Evolutionary conservation across 1,140 invertebrate genomes (phyloP), one percentile per base, ranked within the genome.

Genomic region (Nasonia vitripennis): DNA sequence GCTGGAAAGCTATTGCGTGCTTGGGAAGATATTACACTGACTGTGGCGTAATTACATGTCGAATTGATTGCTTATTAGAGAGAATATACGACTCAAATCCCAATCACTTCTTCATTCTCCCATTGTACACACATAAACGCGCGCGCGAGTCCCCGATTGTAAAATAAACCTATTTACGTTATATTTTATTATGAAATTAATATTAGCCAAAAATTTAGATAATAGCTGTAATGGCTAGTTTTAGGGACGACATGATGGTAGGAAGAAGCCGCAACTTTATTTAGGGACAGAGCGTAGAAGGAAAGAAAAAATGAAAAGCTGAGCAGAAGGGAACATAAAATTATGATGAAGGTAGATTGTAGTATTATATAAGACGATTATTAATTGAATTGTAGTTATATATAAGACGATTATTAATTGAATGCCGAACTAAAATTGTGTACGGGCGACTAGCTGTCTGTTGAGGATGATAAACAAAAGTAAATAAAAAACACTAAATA

Each of bases 141-240:
- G 55, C 5, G 6, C 55, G 55, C 55, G 55, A 20, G 55, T 20
- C 5, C 17, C 2, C 45, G 6, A 78, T 31, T 84, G 83, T 79
- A 84, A 67, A 84, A 79, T 84, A 84, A 51, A 81, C 84, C 84
- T 81, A 55, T 6, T 81, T 81, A 67, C 11, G 34, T 81, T 78
- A 85, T 23, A 68, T 85, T 68, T 85, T 51, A 85, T 77, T 73
- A 55, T 81, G 41, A 85, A 80, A 74, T 73, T 17, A 74, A 79
- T 67, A 48, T 85, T 85, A 85, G 78, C 84, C 84, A 85, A 85
- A 85, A 77, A 85, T 45, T 48, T 85, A 81, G 51, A 68, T 74
- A 37, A 75, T 81, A 85, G 71, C 78, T 85, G 14, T 17, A 80
- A 85, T 68, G 23, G 71, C 68, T 85, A 81, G 70, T 41, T 79